phyloP scores from a whole-genome alignment of 1,140 invertebrate genomes.

The Acyrthosiphon pisum region DNA sequence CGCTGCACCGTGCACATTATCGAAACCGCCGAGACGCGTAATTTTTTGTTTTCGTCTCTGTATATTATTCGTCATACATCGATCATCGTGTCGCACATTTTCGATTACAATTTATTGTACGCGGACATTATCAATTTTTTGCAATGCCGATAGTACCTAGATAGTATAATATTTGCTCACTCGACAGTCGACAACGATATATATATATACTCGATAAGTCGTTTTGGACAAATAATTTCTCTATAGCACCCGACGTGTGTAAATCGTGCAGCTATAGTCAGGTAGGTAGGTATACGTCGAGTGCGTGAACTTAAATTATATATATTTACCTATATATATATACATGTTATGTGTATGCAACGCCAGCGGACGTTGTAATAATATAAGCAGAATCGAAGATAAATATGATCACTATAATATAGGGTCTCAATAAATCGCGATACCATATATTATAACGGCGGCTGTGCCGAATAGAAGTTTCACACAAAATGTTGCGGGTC shows the following conservation, averaged over 20 bases:
- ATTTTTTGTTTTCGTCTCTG: not conserved
- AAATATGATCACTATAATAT: not conserved
- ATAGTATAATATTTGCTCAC: not conserved
- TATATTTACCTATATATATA: not conserved
- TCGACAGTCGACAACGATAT: not conserved
- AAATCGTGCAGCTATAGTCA: conserved; percentile 2
- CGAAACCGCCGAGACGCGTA: not conserved
- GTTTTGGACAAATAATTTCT: not conserved
- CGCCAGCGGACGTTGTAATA: not conserved
- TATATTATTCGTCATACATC: not conserved
- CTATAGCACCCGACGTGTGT: not conserved
- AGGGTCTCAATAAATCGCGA: not conserved
- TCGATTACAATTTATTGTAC: not conserved
- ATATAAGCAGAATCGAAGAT: not conserved
- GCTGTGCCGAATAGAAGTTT: not conserved
- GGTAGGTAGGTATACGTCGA: not conserved
- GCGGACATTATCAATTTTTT: not conserved
- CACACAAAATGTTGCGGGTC: not conserved
- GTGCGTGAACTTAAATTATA: not conserved
- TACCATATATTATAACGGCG: not conserved
- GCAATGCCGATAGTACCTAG: not conserved
- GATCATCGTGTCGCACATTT: not conserved
- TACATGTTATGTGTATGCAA: not conserved
- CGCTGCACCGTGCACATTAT: not conserved
- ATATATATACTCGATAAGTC: not conserved